Conservation (phyloP, 2,113 vertebrate species). For the Herpetotheres cachinnans region DNA sequence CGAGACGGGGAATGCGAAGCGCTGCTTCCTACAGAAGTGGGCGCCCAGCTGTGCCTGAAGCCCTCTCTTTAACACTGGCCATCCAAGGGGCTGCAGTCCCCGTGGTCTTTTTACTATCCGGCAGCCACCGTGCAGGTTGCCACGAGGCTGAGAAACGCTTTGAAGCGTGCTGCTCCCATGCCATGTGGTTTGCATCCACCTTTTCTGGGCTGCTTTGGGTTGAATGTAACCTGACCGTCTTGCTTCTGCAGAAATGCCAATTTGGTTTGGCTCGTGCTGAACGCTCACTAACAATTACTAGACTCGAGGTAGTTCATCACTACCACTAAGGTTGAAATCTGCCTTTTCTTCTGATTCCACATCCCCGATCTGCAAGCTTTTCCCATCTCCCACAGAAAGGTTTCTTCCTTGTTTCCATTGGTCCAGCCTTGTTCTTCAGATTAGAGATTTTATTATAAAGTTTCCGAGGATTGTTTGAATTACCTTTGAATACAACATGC, state of each 20-base stretch:
- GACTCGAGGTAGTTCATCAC: conserved; percentile 42
- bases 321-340: not conserved
- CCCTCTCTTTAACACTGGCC: not conserved
- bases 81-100: not conserved
- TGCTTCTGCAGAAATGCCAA: not conserved
- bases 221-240: not conserved
- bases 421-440: not conserved
- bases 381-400: not conserved
- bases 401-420: conserved; percentile 17
- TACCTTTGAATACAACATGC: not conserved
- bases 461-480: conserved; percentile 8
- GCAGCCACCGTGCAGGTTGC: not conserved
- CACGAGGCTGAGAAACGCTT: not conserved
- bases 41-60: not conserved
- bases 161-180: not conserved
- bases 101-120: not conserved
- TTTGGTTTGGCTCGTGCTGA: not conserved
- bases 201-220: not conserved
- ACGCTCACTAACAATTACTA: not conserved
- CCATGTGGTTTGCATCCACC: not conserved
- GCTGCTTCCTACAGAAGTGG: not conserved
- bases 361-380: not conserved
- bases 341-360: conserved; percentile 1
- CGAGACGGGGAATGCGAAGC: not conserved
- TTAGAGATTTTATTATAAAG: conserved; percentile 10